These are phyloP conservation scores for Cinara cedri DNA, from an alignment of 2,888 invertebrate genomes.

Conservation along the genomic window DNA sequence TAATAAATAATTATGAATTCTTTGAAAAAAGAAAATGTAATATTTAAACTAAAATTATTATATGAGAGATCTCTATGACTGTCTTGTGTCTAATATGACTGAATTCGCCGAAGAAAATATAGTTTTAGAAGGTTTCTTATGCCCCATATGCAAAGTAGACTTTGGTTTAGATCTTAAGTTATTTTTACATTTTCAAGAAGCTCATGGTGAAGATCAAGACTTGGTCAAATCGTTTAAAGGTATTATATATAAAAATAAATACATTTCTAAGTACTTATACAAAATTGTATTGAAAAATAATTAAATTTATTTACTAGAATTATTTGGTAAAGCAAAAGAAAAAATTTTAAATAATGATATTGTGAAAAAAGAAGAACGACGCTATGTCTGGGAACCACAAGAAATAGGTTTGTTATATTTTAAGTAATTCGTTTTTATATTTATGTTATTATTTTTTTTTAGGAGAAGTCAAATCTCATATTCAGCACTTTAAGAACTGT, in stretches of 20 bases:
- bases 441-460: constrained; percentile 33
- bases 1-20: no score
- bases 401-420: constrained; percentile 66
- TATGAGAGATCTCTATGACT: no score
- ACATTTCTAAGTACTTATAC: neutral
- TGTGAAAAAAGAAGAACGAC: constrained; percentile 57
- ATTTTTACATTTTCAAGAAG: constrained; percentile 85
- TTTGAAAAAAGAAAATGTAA: no score
- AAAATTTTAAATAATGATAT: constrained; percentile 82
- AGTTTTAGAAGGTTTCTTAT: constrained; percentile 90
- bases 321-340: constrained; percentile 89
- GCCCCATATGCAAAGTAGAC: constrained; percentile 93
- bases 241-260: constrained; percentile 62
- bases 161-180: constrained; percentile 82
- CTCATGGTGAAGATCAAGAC: constrained; percentile 86
- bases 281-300: neutral
- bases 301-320: constrained; percentile 63
- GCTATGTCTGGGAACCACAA: constrained; percentile 63
- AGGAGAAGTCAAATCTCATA: constrained; percentile 72
- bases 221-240: constrained; percentile 80
- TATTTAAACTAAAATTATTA: no score
- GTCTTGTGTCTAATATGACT: constrained; percentile 56
- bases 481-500: constrained; percentile 75
- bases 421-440: constrained; percentile 24
- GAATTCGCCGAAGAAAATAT: constrained; percentile 64